These are phyloP conservation scores for Drosophila phalerata DNA, from an alignment of 2,888 invertebrate genomes.

Conservation along the genomic window DNA sequence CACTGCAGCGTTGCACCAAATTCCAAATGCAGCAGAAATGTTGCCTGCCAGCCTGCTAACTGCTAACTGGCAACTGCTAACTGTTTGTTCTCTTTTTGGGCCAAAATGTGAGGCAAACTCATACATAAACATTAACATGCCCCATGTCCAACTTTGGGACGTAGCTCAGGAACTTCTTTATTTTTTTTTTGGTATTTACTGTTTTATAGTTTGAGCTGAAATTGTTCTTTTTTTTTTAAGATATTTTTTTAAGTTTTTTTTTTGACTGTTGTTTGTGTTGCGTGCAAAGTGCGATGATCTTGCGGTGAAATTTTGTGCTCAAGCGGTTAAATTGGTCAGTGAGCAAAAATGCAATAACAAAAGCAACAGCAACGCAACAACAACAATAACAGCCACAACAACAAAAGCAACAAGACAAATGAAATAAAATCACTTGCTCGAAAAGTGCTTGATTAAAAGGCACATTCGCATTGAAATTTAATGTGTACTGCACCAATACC, in stretches of 20 bases:
- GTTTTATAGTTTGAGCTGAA: constrained; percentile 33
- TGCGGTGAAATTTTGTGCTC: constrained; percentile 82
- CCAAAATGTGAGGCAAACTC: constrained; percentile 70
- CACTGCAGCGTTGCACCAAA: constrained; percentile 68
- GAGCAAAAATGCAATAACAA: constrained; percentile 71
- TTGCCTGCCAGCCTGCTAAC: constrained; percentile 27
- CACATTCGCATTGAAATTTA: constrained; percentile 56
- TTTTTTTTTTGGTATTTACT: constrained; percentile 42
- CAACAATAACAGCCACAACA: constrained; percentile 39
- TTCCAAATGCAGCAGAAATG: constrained; percentile 40
- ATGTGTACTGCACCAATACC: constrained; percentile 20
- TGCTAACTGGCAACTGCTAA: constrained; percentile 33
- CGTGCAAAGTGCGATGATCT: constrained; percentile 81
- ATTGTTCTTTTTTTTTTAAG: constrained; percentile 1
- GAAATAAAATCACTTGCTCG: constrained; percentile 72
- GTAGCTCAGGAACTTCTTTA: constrained; percentile 47
- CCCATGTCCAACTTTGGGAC: constrained; percentile 60
- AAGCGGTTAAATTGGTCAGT: constrained; percentile 83
- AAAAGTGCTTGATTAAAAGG: constrained; percentile 78
- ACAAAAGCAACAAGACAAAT: constrained; percentile 51
- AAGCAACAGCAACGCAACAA: constrained; percentile 33
- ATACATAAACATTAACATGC: constrained; percentile 74
- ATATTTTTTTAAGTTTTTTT: constrained; percentile 33
- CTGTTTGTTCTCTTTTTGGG: constrained; percentile 51
- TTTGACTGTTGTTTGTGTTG: constrained; percentile 66